Percentiles rank a stretch among this genome's conserved stretches.
Conservation (phyloP, 2,797 vertebrate species). For the Nannoperca obscura region DNA sequence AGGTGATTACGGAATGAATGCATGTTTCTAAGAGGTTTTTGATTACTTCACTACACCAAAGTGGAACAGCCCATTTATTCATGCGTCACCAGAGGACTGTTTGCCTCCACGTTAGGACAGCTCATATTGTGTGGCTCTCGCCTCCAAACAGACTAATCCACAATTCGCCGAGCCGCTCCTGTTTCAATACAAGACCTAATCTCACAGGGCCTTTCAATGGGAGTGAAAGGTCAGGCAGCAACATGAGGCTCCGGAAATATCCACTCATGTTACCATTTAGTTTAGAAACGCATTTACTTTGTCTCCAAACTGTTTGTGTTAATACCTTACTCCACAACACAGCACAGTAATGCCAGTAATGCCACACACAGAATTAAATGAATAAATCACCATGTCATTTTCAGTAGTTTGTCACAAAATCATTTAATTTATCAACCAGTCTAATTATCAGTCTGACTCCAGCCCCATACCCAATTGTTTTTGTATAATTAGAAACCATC, state of each 20-base stretch:
- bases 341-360: not conserved
- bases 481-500: slow-evolving; percentile 16
- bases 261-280: not conserved
- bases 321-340: not conserved
- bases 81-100: slow-evolving; percentile 28
- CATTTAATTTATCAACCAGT: slow-evolving; percentile 15
- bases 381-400: slow-evolving; percentile 43
- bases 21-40: slow-evolving; percentile 8
- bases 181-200: slow-evolving; percentile 28
- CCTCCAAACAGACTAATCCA: slow-evolving; percentile 27
- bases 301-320: not conserved
- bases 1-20: slow-evolving; percentile 36
- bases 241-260: slow-evolving; percentile 14
- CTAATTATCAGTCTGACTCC: slow-evolving; percentile 6
- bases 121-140: not conserved
- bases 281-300: slow-evolving; percentile 24
- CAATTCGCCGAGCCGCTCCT: slow-evolving; percentile 17
- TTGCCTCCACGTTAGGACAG: slow-evolving; percentile 19
- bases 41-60: slow-evolving; percentile 16
- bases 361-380: slow-evolving; percentile 15
- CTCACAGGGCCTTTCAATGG: slow-evolving; percentile 33
- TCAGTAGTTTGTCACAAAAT: slow-evolving; percentile 26
- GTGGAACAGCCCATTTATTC: slow-evolving; percentile 15
- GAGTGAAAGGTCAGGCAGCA: slow-evolving; percentile 14
- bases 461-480: not conserved